phyloP scores from a whole-genome alignment of 2,797 vertebrate genomes.

The Notolepis coatsorum region DNA sequence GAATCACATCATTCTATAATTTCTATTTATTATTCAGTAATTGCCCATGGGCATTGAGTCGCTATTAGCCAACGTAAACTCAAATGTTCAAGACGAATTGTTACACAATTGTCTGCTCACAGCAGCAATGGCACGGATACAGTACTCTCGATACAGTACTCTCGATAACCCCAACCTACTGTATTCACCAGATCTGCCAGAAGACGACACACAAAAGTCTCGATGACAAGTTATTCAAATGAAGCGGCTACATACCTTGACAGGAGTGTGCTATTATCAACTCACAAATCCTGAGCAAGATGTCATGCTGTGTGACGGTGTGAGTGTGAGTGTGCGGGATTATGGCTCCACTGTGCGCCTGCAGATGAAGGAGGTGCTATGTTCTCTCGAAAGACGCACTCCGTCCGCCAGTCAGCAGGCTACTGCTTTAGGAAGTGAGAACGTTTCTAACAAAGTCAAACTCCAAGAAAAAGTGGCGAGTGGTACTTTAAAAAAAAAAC shows the following conservation, averaged over 20 bases:
- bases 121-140: too few relatives aligned
- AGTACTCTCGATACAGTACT: too few relatives aligned
- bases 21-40: too few relatives aligned
- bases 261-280: constrained; percentile 19
- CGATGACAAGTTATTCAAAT: neutral
- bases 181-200: too few relatives aligned
- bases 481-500: neutral
- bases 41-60: too few relatives aligned
- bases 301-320: constrained; percentile 57
- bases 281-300: constrained; percentile 42
- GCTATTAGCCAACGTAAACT: too few relatives aligned
- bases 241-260: constrained; percentile 52
- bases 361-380: constrained; percentile 56
- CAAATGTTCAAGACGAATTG: too few relatives aligned
- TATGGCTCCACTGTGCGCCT: neutral
- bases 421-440: constrained; percentile 12
- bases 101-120: too few relatives aligned
- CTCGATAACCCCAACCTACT: too few relatives aligned
- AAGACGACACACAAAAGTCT: too few relatives aligned
- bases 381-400: neutral
- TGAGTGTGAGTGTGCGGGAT: too few relatives aligned
- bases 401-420: constrained; percentile 1
- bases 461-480: neutral
- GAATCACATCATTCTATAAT: too few relatives aligned
- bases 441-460: neutral